A percentile compares a stretch with the other conserved stretches of the same genome.
These are phyloP conservation scores for Sander vitreus DNA, from an alignment of 2,113 vertebrate genomes.

Conservation along the genomic window DNA sequence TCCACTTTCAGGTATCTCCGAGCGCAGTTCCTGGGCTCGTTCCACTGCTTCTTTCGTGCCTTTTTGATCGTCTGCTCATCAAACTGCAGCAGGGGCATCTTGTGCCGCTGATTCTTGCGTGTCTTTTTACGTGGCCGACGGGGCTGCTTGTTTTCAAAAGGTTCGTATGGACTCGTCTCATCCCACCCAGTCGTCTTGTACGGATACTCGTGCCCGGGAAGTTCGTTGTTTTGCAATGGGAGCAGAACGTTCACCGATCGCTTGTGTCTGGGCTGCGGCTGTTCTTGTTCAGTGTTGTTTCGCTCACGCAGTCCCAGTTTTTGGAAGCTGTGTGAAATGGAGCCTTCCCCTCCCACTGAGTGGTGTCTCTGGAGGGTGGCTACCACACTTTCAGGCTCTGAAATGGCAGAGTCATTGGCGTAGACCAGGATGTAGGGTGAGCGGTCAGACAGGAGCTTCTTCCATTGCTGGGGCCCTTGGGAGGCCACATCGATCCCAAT, in stretches of 20 bases:
- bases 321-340: constrained; percentile 68
- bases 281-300: constrained; percentile 44
- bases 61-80: constrained; percentile 95
- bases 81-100: constrained; percentile 92
- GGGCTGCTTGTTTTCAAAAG: constrained; percentile 82
- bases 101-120: constrained; percentile 87
- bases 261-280: constrained; percentile 71
- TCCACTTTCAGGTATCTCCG: constrained; percentile 96
- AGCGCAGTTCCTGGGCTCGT: constrained; percentile 90
- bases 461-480: constrained; percentile 73
- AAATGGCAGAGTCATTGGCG: constrained; percentile 94
- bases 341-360: constrained; percentile 28
- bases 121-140: constrained; percentile 89
- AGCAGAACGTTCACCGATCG: constrained; percentile 86
- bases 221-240: constrained; percentile 95
- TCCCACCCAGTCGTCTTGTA: constrained; percentile 87
- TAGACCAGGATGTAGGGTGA: constrained; percentile 95
- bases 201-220: constrained; percentile 90
- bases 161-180: constrained; percentile 86
- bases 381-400: constrained; percentile 91
- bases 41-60: constrained; percentile 95
- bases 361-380: constrained; percentile 86
- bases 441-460: constrained; percentile 76
- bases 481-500: constrained; percentile 87
- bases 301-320: constrained; percentile 63